phyloP scores from a whole-genome alignment of 2,888 invertebrate genomes.

The Stomorhina lunata region DNA sequence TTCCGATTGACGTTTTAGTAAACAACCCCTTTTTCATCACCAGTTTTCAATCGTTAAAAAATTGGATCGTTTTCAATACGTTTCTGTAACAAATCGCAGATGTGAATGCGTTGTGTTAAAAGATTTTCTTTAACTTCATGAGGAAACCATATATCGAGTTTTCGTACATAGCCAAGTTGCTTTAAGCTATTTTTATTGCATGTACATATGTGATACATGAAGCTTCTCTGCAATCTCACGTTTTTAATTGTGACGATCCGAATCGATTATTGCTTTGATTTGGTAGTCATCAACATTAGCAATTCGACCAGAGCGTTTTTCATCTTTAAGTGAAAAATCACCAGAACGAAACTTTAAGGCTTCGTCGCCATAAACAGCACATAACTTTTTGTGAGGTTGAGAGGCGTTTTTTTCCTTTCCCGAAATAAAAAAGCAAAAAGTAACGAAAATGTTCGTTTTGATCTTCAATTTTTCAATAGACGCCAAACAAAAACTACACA shows the following conservation, averaged over 20 bases:
- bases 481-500: background rate
- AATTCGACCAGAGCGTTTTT: background rate
- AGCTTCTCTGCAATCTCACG: conserved; percentile 8
- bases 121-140: background rate
- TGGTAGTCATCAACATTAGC: background rate
- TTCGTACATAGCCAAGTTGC: background rate
- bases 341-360: background rate
- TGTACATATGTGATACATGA: conserved; percentile 4
- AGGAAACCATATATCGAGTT: background rate
- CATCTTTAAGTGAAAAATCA: too few species aligned
- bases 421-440: background rate
- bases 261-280: conserved; percentile 21
- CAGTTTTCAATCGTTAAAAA: background rate
- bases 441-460: background rate
- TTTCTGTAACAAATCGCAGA: background rate
- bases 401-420: background rate
- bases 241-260: background rate
- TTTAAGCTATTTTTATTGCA: too few species aligned
- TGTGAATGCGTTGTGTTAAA: background rate
- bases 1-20: too few species aligned
- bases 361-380: background rate
- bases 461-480: too few species aligned
- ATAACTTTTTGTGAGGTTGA: background rate
- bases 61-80: too few species aligned
- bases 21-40: background rate